phyloP scores from a whole-genome alignment of 2,888 invertebrate genomes.

The Gryllus longicercus region DNA sequence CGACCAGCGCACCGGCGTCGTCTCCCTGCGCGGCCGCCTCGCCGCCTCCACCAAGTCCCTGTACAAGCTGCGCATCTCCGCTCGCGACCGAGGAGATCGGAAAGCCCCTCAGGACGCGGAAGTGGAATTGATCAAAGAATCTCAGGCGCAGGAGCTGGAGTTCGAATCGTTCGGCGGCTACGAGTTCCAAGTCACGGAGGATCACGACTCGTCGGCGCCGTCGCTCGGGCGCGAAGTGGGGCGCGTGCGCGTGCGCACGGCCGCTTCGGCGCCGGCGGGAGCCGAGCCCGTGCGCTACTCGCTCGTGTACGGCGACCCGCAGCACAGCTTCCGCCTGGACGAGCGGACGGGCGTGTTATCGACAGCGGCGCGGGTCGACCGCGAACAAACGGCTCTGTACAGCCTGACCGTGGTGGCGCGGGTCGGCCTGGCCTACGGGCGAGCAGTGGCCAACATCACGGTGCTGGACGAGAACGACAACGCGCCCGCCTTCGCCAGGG shows the following conservation, averaged over 20 bases:
- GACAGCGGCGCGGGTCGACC: conserved; percentile 75
- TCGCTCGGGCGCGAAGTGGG: conserved; percentile 73
- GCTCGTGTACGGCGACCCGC: conserved; percentile 76
- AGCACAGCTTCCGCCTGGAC: conserved; percentile 75
- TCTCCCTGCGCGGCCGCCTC: conserved; percentile 65
- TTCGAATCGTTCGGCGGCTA: conserved; percentile 76
- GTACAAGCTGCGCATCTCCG: conserved; percentile 72
- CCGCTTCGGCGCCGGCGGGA: conserved; percentile 37
- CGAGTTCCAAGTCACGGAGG: conserved; percentile 78
- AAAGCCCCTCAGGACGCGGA: conserved; percentile 69
- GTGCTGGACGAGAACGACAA: conserved; percentile 90
- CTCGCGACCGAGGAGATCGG: conserved; percentile 76
- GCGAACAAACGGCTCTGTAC: conserved; percentile 75
- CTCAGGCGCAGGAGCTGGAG: conserved; percentile 67
- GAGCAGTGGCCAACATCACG: conserved; percentile 74
- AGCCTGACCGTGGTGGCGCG: conserved; percentile 77
- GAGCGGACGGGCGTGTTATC: conserved; percentile 73
- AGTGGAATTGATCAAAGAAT: conserved; percentile 74
- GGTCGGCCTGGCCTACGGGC: conserved; percentile 70
- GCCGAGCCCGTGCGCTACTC: conserved; percentile 60
- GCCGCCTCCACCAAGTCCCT: conserved; percentile 62
- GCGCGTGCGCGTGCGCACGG: conserved; percentile 58
- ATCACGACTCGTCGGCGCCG: conserved; percentile 61
- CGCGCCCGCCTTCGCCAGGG: conserved; percentile 75
- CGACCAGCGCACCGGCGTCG: conserved; percentile 72